Conservation (phyloP, 2,797 vertebrate species). For the Emydoidea blandingii region DNA sequence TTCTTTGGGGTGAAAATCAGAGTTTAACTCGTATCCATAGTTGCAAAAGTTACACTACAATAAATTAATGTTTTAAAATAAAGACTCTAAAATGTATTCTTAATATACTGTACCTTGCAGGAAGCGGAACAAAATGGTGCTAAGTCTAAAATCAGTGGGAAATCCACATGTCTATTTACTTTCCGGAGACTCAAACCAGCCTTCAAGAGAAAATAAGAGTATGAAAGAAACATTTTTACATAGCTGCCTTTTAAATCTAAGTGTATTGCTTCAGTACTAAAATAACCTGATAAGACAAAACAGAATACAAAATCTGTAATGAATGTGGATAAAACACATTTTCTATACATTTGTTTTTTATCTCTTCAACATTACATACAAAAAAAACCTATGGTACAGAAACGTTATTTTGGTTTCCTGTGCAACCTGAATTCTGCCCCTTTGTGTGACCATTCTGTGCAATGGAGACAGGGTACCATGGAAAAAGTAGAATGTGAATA, state of each 20-base stretch:
- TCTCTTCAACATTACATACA: background rate
- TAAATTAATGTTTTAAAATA: background rate
- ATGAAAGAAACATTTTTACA: background rate
- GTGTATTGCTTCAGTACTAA: background rate
- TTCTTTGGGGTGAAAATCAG: constrained; percentile 8
- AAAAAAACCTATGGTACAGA: accelerated
- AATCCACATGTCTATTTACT: constrained; percentile 97
- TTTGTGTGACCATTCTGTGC: background rate
- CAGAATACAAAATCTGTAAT: background rate
- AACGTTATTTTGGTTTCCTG: accelerated
- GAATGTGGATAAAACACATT: background rate
- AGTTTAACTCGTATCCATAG: background rate
- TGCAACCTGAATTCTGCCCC: background rate
- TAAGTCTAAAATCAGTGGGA: constrained; percentile 92
- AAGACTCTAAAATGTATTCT: constrained; percentile 16
- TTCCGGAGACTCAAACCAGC: constrained; percentile 96
- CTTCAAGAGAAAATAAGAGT: constrained; percentile 76
- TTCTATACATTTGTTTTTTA: background rate
- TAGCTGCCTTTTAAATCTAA: constrained; percentile 23
- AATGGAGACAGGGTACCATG: background rate
- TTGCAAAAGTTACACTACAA: background rate
- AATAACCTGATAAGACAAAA: constrained; percentile 18
- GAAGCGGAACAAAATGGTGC: constrained; percentile 94
- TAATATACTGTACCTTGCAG: constrained; percentile 89
- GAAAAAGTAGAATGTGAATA: background rate